Evolutionary conservation across 2,113 vertebrate species (phyloP), one percentile per base, ranked within the genome.

Genomic region (Saiga tatarica): DNA sequence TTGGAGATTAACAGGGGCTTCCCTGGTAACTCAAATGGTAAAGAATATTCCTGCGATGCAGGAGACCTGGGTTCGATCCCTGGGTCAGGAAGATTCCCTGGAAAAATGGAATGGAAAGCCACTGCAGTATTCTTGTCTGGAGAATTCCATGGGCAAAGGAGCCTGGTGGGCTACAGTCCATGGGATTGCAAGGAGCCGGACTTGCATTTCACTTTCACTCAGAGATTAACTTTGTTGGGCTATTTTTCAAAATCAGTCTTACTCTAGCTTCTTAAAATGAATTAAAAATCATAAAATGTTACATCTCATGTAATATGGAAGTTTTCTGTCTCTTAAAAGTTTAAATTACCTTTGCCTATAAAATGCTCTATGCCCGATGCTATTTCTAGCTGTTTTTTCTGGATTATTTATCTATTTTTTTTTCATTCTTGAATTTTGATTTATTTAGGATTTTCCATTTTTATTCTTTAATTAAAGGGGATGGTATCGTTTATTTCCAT

Each of bases 391-490:
- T 57, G 81, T 60, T 60, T 76, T 76, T 79, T 11, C 39, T 25
- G 53, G 33, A 26, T 64, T 87, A 30, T 78, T 89, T 60, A 79
- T 67, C 21, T 88, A 1, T 39, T 62, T 84, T 84, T 91, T 97
- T 84, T 47, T 93, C 33, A 67, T 64, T 86, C 30, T 67, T 64
- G 36, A 87, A 30, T 62, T 94, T 93, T 89, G 7, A 82, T 71
- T 95, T 89, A 59, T 64, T 91, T 91, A 62, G 30, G 36, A 79
- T 95, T 92, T 94, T 28, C 15, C 28, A n/a, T 92, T 89, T 89
- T 89, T 85, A 96, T 95, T 93, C 50, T 93, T 88, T 86, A 87
- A 53, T 79, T 92, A 83, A 91, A 94, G 94, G n/a, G 19, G 21
- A 33, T 5, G 14, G 0, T 5, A 3, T 47, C 33, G 52, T 42